Conservation (phyloP, 2,888 invertebrate genomes). For the Miltochrista miniata region DNA sequence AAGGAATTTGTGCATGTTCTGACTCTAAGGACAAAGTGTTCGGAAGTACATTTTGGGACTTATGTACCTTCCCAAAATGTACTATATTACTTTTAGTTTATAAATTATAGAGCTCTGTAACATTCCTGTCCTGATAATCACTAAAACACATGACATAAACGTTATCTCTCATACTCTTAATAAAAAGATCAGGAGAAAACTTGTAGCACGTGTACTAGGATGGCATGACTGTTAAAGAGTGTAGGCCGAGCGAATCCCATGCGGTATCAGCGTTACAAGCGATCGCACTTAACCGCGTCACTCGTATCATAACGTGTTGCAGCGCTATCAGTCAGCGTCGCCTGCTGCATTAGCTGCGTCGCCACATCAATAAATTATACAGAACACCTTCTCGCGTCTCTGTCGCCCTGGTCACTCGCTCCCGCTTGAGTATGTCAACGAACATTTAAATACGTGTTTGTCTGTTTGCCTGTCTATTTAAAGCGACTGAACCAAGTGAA, state of each 20-base stretch:
- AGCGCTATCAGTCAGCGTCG: slow-evolving; percentile 79
- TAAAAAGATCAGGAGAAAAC: slow-evolving; percentile 30
- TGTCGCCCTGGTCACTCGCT: slow-evolving; percentile 64
- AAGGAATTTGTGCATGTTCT: too few relatives aligned
- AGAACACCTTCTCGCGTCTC: slow-evolving; percentile 58
- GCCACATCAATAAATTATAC: slow-evolving; percentile 75
- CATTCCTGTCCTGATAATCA: too few relatives aligned
- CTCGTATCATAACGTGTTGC: slow-evolving; percentile 74
- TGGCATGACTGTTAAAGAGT: slow-evolving; percentile 59
- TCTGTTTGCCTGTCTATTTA: slow-evolving; percentile 36
- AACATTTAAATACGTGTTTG: slow-evolving; percentile 50
- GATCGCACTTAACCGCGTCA: slow-evolving; percentile 80
- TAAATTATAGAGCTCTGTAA: too few relatives aligned
- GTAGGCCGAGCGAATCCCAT: slow-evolving; percentile 53
- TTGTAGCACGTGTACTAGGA: slow-evolving; percentile 48
- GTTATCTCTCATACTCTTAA: slow-evolving; percentile 9
- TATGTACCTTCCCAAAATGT: too few relatives aligned
- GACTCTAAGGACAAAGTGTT: too few relatives aligned
- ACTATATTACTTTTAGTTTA: too few relatives aligned
- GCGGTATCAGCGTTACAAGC: slow-evolving; percentile 77
- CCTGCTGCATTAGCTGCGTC: slow-evolving; percentile 77
- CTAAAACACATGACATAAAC: too few relatives aligned
- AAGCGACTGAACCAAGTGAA: slow-evolving; percentile 23
- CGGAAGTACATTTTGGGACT: too few relatives aligned
- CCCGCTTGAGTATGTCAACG: slow-evolving; percentile 43